Percentiles rank a stretch among this genome's conserved stretches.
Conservation (phyloP, 64 coral and sea anemone species). For the Montipora capricornis region DNA sequence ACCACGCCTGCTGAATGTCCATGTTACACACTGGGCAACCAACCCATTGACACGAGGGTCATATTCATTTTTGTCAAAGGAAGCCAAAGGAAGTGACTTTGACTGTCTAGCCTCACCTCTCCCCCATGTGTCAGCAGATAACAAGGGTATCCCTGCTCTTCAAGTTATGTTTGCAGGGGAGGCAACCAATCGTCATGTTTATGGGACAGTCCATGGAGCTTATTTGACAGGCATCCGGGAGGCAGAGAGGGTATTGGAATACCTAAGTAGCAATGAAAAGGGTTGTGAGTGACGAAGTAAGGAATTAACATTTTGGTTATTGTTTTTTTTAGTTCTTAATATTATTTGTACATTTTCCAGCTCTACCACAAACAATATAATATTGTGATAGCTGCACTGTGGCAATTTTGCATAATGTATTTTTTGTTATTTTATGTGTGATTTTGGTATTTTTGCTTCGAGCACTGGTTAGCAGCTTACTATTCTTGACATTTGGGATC, state of each 20-base stretch:
- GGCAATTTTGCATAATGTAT: no score
- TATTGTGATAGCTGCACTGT: no score
- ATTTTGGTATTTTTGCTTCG: no score
- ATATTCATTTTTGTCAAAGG: slow-evolving; percentile 61
- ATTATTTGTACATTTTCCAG: no score
- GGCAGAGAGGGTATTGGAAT: slow-evolving; percentile 68
- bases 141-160: neutral
- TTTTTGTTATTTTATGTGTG: no score
- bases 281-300: neutral
- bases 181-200: slow-evolving; percentile 54
- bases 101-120: slow-evolving; percentile 63
- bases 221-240: slow-evolving; percentile 73
- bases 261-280: neutral
- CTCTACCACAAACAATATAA: no score
- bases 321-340: no score
- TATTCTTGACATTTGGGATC: no score
- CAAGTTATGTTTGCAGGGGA: slow-evolving; percentile 78
- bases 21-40: slow-evolving; percentile 52
- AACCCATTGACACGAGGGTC: slow-evolving; percentile 62
- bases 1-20: slow-evolving; percentile 47
- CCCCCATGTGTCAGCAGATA: neutral
- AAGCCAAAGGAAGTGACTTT: slow-evolving; percentile 30
- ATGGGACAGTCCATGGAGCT: slow-evolving; percentile 69
- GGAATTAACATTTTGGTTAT: neutral
- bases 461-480: no score